phyloP scores from a whole-genome alignment of 2,888 invertebrate genomes.

The Euspilapteryx auroguttella region DNA sequence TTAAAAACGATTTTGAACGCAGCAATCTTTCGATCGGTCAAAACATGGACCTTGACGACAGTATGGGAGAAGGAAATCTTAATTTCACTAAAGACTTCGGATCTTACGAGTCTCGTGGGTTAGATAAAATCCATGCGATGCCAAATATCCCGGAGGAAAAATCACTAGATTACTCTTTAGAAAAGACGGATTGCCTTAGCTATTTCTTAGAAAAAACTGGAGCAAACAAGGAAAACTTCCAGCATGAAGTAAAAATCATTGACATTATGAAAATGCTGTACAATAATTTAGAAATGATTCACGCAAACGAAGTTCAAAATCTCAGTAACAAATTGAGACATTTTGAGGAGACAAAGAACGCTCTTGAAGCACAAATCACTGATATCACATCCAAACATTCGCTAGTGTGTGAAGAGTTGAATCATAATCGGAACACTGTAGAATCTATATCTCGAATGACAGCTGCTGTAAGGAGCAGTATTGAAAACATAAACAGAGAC shows the following conservation, averaged over 20 bases:
- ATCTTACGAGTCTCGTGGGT: conserved; percentile 11
- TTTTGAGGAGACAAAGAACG: too few relatives aligned
- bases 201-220: conserved; percentile 30
- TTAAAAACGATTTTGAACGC: conserved; percentile 40
- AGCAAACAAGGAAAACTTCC: conserved; percentile 16
- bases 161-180: conserved; percentile 19
- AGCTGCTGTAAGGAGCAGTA: conserved; percentile 19
- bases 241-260: conserved; percentile 23
- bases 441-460: too few relatives aligned
- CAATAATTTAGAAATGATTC: conserved; percentile 22
- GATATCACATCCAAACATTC: too few relatives aligned
- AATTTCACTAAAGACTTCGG: conserved; percentile 15
- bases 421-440: too few relatives aligned
- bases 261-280: conserved; percentile 40
- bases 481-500: conserved; percentile 14
- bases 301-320: conserved; percentile 35
- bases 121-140: conserved; percentile 14
- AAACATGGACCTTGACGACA: conserved; percentile 31
- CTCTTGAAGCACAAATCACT: too few relatives aligned
- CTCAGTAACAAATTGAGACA: conserved; percentile 30
- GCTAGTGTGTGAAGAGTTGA: too few relatives aligned
- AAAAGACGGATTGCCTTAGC: conserved; percentile 33
- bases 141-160: conserved; percentile 22
- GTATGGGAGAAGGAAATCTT: conserved; percentile 22
- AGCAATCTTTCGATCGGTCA: conserved; percentile 25